phyloP scores from a whole-genome alignment of 2,888 invertebrate genomes.

The Dendrolimus pini region DNA sequence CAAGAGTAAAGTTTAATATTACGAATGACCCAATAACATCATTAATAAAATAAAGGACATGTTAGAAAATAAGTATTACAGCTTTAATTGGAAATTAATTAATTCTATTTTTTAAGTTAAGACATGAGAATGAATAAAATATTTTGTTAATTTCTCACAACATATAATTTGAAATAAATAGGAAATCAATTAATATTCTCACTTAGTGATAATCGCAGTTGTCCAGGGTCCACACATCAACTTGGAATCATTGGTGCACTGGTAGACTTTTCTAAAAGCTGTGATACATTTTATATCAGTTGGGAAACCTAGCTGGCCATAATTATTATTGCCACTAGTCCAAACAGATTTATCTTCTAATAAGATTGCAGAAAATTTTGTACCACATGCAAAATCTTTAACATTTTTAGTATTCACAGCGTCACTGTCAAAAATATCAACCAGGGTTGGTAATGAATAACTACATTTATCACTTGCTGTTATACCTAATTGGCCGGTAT shows the following conservation, averaged over 20 bases:
- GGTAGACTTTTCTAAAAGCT: slow-evolving; percentile 40
- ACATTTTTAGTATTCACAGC: slow-evolving; percentile 65
- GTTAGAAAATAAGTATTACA: too few relatives aligned
- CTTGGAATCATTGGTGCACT: slow-evolving; percentile 23
- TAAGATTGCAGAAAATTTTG: slow-evolving; percentile 83
- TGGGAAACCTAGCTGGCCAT: slow-evolving; percentile 83
- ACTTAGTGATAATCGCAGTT: slow-evolving; percentile 32
- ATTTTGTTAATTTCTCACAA: too few relatives aligned
- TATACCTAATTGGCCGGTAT: slow-evolving; percentile 89
- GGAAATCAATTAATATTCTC: too few relatives aligned
- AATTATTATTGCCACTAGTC: slow-evolving; percentile 89
- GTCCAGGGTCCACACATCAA: slow-evolving; percentile 57
- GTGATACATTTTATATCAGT: slow-evolving; percentile 31
- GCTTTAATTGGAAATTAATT: too few relatives aligned
- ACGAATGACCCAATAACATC: too few relatives aligned
- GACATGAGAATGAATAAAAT: too few relatives aligned
- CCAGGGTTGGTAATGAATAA: slow-evolving; percentile 45
- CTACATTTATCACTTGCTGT: slow-evolving; percentile 41
- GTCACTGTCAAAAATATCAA: slow-evolving; percentile 52
- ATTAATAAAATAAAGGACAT: too few relatives aligned
- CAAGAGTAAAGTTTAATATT: too few relatives aligned
- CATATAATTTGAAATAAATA: too few relatives aligned
- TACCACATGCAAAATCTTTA: slow-evolving; percentile 83
- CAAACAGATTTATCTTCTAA: slow-evolving; percentile 82
- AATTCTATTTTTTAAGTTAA: too few relatives aligned